These are phyloP conservation scores for Mactra quadrangularis DNA, from an alignment of 1,140 invertebrate genomes.

Conservation along the genomic window DNA sequence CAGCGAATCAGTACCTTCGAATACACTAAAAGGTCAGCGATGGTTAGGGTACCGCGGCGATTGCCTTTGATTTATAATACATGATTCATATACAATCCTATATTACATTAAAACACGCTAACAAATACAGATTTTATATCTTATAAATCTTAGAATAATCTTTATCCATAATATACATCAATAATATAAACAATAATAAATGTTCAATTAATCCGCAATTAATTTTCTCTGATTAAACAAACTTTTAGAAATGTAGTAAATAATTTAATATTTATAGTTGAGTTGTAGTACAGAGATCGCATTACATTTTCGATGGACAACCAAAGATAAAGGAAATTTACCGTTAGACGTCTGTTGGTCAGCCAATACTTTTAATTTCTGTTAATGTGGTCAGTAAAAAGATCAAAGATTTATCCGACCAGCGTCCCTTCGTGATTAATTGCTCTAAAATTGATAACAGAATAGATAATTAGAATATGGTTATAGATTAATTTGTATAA, in stretches of 20 bases:
- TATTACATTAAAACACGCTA: too few relatives aligned
- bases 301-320: background rate
- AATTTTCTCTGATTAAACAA: constrained; percentile 8
- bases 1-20: too few relatives aligned
- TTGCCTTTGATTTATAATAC: too few relatives aligned
- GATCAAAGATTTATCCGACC: constrained; percentile 31
- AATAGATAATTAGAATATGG: background rate
- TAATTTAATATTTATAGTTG: constrained; percentile 19
- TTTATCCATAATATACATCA: background rate
- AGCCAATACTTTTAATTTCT: constrained; percentile 29
- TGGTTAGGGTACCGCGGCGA: too few relatives aligned
- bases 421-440: constrained; percentile 35
- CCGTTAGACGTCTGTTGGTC: constrained; percentile 28
- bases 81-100: too few relatives aligned
- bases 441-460: constrained; percentile 45
- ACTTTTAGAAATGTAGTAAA: constrained; percentile 29
- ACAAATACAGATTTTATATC: too few relatives aligned
- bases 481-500: background rate
- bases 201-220: constrained; percentile 24
- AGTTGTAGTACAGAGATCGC: background rate
- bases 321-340: constrained; percentile 40
- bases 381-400: constrained; percentile 33
- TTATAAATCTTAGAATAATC: too few relatives aligned
- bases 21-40: too few relatives aligned
- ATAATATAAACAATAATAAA: background rate